phyloP scores from a whole-genome alignment of 2,797 vertebrate genomes.

The Okamejei kenojei region DNA sequence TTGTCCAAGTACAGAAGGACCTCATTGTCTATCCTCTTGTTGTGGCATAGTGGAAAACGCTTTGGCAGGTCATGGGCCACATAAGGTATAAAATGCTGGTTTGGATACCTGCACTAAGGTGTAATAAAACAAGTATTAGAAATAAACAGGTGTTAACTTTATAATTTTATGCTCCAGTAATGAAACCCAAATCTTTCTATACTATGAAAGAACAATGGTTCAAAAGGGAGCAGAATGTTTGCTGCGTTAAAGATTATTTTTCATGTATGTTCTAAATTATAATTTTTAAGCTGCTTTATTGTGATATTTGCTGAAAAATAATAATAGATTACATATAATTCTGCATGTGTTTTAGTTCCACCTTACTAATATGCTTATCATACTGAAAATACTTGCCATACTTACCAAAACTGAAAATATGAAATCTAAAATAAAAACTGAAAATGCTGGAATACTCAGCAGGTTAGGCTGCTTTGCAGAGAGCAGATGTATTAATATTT shows the following conservation, averaged over 20 bases:
- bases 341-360: background rate
- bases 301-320: background rate
- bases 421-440: too few species aligned
- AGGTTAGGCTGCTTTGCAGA: too few species aligned
- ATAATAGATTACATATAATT: background rate
- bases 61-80: conserved; percentile 79
- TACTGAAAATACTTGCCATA: too few species aligned
- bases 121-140: conserved; percentile 42
- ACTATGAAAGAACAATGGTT: background rate
- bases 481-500: too few species aligned
- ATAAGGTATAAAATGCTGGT: conserved; percentile 79
- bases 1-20: conserved; percentile 73
- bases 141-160: background rate
- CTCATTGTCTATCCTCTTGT: conserved; percentile 73
- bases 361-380: background rate
- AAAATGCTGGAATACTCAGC: too few species aligned
- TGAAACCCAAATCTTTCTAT: background rate
- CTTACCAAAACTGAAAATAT: too few species aligned
- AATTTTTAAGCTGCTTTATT: background rate
- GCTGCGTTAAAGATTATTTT: background rate
- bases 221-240: background rate
- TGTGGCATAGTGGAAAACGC: conserved; percentile 76
- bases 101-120: conserved; percentile 71
- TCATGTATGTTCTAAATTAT: background rate
- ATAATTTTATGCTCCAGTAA: background rate